Evolutionary conservation across 2,888 invertebrate species (phyloP), one percentile per base, ranked within the genome.

Genomic region (Eupithecia exiguata): DNA sequence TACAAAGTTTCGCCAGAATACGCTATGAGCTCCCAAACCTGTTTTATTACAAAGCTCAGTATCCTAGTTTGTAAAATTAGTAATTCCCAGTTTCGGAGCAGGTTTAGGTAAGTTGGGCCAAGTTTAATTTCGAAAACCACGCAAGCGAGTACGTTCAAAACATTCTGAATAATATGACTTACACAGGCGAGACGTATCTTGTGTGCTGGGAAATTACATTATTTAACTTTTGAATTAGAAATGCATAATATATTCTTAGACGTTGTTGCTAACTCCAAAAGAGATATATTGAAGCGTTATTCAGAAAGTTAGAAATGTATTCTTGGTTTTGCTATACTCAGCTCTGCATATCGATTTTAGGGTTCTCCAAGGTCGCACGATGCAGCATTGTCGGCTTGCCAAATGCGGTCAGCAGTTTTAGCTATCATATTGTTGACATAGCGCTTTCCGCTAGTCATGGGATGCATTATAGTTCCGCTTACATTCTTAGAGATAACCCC

Each of bases 81-180:
- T 76, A 76, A 74, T 76, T 76, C 73, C 69, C 70, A 74, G 74
- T 74, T 74, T 76, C 71, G 30, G 53, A 70, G 68, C 79, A 78
- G 79, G 79, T 80, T 75, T 70, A 74, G 69, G 66, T 49, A 69
- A 78, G 74, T 69, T 68, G 71, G 69, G 70, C 75, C 76, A 76
- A 81, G 79, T 81, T 83, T 80, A 84, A 83, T 82, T 80, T 81
- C 58, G 69, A 80, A 84, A 80, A 77, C 76, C 76, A 74, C 63
- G 69, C 67, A 71, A 69, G 75, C 67, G 58, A 71, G 61, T 70
- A 70, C 35, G 18, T 65, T 65, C 65, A 73, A 69, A 72, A 70
- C 70, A 76, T 25, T 65, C 68, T 63, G 63, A 58, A 69, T 75
- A 75, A 69, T 75, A 68, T 68, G 70, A 69, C 75, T 75, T 72